Percentiles rank a stretch among this genome's conserved stretches.
Evolutionary conservation across 2,888 invertebrate species (phyloP).

Genomic region (Ornithoptera priamus): DNA sequence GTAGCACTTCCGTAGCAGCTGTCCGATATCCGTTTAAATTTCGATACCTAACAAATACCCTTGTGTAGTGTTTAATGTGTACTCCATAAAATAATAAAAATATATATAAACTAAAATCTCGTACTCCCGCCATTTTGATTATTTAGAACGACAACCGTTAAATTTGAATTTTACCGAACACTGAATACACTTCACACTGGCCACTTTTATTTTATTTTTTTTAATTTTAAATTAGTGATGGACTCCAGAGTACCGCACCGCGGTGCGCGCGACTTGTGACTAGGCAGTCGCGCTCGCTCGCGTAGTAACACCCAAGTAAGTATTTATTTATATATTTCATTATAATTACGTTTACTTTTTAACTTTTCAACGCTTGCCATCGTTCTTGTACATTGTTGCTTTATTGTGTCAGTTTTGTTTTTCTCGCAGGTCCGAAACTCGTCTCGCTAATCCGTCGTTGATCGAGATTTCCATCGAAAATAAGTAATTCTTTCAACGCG

Average conservation of each 20-base stretch:
- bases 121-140: slow-evolving; percentile 63
- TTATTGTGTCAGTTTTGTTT: slow-evolving; percentile 37
- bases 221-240: slow-evolving; percentile 42
- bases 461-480: slow-evolving; percentile 33
- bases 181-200: slow-evolving; percentile 62
- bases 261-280: slow-evolving; percentile 56
- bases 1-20: slow-evolving; percentile 42
- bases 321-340: slow-evolving; percentile 65
- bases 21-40: slow-evolving; percentile 22
- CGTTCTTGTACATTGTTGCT: slow-evolving; percentile 36
- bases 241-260: slow-evolving; percentile 60
- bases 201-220: slow-evolving; percentile 41
- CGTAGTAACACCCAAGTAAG: slow-evolving; percentile 46
- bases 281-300: slow-evolving; percentile 44
- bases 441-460: slow-evolving; percentile 27
- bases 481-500: neutral
- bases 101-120: slow-evolving; percentile 50
- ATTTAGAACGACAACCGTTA: slow-evolving; percentile 63
- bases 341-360: slow-evolving; percentile 63
- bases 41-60: slow-evolving; percentile 2
- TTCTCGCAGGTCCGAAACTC: slow-evolving; percentile 33
- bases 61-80: slow-evolving; percentile 37
- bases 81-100: slow-evolving; percentile 33
- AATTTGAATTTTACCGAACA: slow-evolving; percentile 53
- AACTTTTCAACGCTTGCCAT: slow-evolving; percentile 52